Base-by-base conservation (phyloP, 2,113 vertebrate species). In the Gymnarchus niloticus region DNA sequence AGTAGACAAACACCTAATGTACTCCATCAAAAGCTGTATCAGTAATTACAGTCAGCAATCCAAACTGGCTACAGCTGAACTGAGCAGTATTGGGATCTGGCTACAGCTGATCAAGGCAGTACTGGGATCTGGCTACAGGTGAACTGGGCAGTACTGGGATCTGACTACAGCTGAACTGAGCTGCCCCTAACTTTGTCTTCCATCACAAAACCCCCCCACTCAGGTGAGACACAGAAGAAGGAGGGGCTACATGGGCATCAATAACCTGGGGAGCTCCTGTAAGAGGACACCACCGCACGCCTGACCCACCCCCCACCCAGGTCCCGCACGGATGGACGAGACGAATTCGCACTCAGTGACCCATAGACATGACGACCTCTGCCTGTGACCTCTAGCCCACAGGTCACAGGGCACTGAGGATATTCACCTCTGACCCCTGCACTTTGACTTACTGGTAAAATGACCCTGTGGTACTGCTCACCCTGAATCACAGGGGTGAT, bases 391-490 rank as follows among this genome's bases (percentile, higher is more conserved):
- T 87, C 83, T 56, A 85, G 89, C 91, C 90, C 84, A 49, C 69
- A 82, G 91, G 93, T 92, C 90, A 93, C 85, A 91, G 90, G 90
- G 57, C 89, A 85, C 61, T 0, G 83, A 89, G 80, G 87, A 90
- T 87, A 84, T 56, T 87, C 89, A 84, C 93, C 93, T 93, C 89
- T 93, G 85, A 92, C 91, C 90, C 84, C 90, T 54, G 86, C 92
- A 92, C 92, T 92, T 92, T 89, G 91, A 90, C 93, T 93, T 93
- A 91, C 89, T 57, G 88, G 84, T 88, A 87, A 93, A 93, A 93
- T 92, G 89, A 88, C 90, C 84, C 25, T 76, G 89, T 88, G 87
- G 61, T 23, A 25, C 86, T 83, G 92, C 92, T 86, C 90, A 92
- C 91, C 86, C 85, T 17, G 85, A 87, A 88, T 91, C 90, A 88